Evolutionary conservation across 2,888 invertebrate genomes (phyloP), one percentile per base, ranked within the genome.

Genomic region (Drosophila histrio): DNA sequence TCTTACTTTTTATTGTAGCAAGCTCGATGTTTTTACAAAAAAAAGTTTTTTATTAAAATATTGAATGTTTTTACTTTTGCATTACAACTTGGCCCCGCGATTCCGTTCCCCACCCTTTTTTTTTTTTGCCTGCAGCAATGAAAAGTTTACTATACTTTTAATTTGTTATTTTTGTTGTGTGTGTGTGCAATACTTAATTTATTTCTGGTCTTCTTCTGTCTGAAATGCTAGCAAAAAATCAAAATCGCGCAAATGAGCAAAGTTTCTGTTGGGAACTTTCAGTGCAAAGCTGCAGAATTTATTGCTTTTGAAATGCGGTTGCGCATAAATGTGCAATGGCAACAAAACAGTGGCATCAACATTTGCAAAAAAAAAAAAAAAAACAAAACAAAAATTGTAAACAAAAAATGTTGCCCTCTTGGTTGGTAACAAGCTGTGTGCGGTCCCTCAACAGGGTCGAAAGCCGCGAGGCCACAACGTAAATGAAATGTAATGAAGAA

Each of bases 231-330:
- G 22, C 30, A 76, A 38, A 30, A 32, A 76, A 71, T 80, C 74
- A 83, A 84, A 86, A 87, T 81, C 77, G 82, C 65, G 60, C 86
- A 82, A 82, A 82, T 82, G 82, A 82, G 87, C 83, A 87, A 82
- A 82, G 87, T 82, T 82, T 73, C 59, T 63, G 58, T 30, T 72
- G 63, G 63, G 36, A 71, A 49, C 11, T 74, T 67, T 63, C 39
- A 47, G 64, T 54, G 69, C 41, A 77, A 85, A 72, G 67, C 74
- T 72, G 83, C 63, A 54, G 58, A 87, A 89, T 87, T 89, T 88
- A 88, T 89, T 77, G 87, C 85, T 79, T 87, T 83, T 73, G 72
- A 79, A 83, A 87, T 83, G 85, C 75, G 83, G 83, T 75, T 79
- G 71, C 77, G 79, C 77, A 78, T 81, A 84, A 85, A 87, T 79